Evolutionary conservation across 2,113 vertebrate genomes (phyloP), one percentile per base, ranked within the genome.

Genomic region (Cebidichthys violaceus): DNA sequence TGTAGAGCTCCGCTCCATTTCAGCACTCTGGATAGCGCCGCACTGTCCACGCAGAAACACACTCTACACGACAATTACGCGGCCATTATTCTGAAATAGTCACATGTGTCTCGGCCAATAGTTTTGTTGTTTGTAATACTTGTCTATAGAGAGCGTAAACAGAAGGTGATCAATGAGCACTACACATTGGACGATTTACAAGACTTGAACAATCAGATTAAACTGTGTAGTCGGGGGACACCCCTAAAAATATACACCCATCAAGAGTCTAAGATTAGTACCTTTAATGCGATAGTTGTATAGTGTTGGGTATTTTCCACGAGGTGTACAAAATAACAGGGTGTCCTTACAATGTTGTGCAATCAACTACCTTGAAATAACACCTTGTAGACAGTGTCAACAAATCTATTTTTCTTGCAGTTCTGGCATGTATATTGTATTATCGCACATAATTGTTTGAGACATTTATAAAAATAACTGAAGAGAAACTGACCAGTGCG

Each of bases 291-390:
- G 22, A 55, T 9, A 11, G 50, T 66, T 59, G 24, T 4, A 10
- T 1, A 13, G 24, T 54, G 14, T 7, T 20, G 0, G 47, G 47
- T 50, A 20, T 22, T 70, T 70, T 70, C 65, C 72, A 52, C 2
- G 29, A 55, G 72, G 24, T 24, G 22, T 27, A 64, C 22, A 35
- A 55, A 75, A 64, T 45, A 37, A 62, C 57, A 60, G 47, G 59
- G 41, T 73, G 61, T 35, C 70, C 61, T 68, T 69, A 62, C 70
- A 68, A 54, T 33, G 24, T 33, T 54, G 62, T 68, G 54, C 62
- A 78, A 74, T 9, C 1, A 1, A 70, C 29, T 14, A 47, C 22
- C n/a, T n/a, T n/a, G n/a, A n/a, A n/a, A n/a, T n/a, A 35, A 57
- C 65, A 70, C 45, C 59, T 64, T 59, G 39, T 11, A 55, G 35